A percentile compares a stretch with the other conserved stretches of the same genome.
These are phyloP conservation scores for Piliocolobus tephrosceles DNA, from an alignment of 2,113 vertebrate species.

Conservation along the genomic window DNA sequence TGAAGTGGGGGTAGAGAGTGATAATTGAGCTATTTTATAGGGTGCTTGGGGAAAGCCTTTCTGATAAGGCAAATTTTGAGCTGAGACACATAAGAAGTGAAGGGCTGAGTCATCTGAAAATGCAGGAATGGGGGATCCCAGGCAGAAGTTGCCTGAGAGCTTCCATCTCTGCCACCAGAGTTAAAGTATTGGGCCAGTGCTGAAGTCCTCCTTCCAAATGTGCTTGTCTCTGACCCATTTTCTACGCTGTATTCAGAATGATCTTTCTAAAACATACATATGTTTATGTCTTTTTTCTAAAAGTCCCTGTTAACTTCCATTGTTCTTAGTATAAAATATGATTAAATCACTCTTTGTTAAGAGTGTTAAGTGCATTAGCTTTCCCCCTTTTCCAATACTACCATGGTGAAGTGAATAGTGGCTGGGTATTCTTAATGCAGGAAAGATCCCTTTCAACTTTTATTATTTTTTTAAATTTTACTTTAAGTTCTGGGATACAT, in stretches of 20 bases:
- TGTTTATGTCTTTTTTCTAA: background rate
- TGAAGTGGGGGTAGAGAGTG: rapidly evolving
- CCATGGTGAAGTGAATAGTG: background rate
- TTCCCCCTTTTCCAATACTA: background rate
- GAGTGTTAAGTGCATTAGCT: background rate
- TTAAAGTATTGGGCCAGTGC: background rate
- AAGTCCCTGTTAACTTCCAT: background rate
- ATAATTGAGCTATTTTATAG: background rate
- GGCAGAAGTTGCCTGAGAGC: background rate
- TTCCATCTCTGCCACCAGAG: background rate
- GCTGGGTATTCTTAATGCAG: background rate
- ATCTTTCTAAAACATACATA: background rate
- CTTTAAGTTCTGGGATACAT: too few relatives aligned
- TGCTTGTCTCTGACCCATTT: background rate
- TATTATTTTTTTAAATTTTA: background rate
- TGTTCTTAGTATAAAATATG: background rate
- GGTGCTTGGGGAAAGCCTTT: background rate
- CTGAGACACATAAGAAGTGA: background rate
- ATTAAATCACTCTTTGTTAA: background rate
- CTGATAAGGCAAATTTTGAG: background rate
- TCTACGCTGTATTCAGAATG: background rate
- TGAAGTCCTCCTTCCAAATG: background rate
- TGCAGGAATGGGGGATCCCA: background rate
- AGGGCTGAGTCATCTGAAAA: background rate
- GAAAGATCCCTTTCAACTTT: background rate